These are phyloP conservation scores for Neodiprion lecontei DNA, from an alignment of 1,140 invertebrate species.

Conservation along the genomic window DNA sequence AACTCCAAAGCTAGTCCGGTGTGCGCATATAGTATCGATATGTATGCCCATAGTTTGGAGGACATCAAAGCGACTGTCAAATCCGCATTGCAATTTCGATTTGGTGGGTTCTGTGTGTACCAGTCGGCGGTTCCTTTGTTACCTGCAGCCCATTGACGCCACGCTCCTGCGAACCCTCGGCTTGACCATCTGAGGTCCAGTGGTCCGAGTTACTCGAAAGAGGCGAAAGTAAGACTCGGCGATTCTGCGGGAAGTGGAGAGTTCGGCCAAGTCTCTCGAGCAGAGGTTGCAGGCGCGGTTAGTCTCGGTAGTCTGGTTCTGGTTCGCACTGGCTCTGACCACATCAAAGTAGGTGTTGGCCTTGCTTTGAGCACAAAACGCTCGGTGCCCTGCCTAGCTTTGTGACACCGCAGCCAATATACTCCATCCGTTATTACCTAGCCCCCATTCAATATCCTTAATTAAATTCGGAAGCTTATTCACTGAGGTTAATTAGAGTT, in stretches of 20 bases:
- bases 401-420: slow-evolving; percentile 61
- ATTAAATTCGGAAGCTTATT: slow-evolving; percentile 63
- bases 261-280: not conserved
- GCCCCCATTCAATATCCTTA: slow-evolving; percentile 62
- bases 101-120: not conserved
- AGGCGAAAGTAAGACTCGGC: not conserved
- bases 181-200: not conserved
- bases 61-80: not conserved
- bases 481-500: slow-evolving; percentile 61
- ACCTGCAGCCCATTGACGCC: not conserved
- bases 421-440: slow-evolving; percentile 57
- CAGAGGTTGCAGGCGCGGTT: not conserved
- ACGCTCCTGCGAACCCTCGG: not conserved
- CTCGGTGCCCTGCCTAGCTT: slow-evolving; percentile 51
- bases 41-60: not conserved
- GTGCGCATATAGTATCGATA: not conserved
- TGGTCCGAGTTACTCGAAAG: not conserved
- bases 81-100: not conserved
- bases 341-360: slow-evolving; percentile 59
- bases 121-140: not conserved
- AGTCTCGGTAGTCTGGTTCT: not conserved
- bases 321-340: slow-evolving; percentile 57
- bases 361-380: slow-evolving; percentile 58
- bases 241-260: slow-evolving; percentile 14
- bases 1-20: not conserved